Base-by-base conservation (phyloP, 2,797 vertebrate species). In the Emys orbicularis region DNA sequence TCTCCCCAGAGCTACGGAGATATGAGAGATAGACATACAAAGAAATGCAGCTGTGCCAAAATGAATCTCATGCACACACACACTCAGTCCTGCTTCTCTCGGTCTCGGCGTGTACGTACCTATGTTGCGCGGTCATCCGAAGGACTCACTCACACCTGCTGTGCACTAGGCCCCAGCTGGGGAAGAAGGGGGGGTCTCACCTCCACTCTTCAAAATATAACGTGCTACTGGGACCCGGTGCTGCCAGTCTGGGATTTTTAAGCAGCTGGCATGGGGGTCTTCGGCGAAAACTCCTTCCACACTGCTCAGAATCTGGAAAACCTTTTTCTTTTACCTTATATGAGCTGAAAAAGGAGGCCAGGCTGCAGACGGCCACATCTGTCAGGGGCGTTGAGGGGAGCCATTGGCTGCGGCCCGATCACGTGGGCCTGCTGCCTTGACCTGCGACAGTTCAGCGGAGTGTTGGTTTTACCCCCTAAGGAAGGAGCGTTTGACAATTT, bases 301-400 rank as follows among this genome's bases (percentile, higher is more conserved):
- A 54, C 95, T 86, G 84, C 96, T 97, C 90, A 88, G 97, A 96
- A 98, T 97, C 97, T 96, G 93, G 97, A 95, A 98, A 98, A 96
- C 83, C 98, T 98, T 98, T 98, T 98, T 98, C 98, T 98, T 98
- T 99, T 99, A 99, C 99, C 99, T 99, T 99, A 98, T 99, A 99
- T 99, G 99, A 99, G 98, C 98, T 98, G 97, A 97, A 98, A 98
- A 98, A 97, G 97, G 81, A 98, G 99, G 98, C 98, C 97, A 81
- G 98, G 93, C 96, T 95, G 97, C 97, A 97, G 98, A 96, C 97
- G 91, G 96, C 97, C 97, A 97, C 96, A 94, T 97, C 97, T 97
- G 98, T 98, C 97, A 98, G 97, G 97, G 97, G 95, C 96, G 97
- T 97, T 89, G 88, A 86, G 96, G 98, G 95, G 93, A 96, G 81